Evolutionary conservation across 2,113 vertebrate genomes (phyloP), one percentile per base, ranked within the genome.

Genomic region (Cheirogaleus medius): DNA sequence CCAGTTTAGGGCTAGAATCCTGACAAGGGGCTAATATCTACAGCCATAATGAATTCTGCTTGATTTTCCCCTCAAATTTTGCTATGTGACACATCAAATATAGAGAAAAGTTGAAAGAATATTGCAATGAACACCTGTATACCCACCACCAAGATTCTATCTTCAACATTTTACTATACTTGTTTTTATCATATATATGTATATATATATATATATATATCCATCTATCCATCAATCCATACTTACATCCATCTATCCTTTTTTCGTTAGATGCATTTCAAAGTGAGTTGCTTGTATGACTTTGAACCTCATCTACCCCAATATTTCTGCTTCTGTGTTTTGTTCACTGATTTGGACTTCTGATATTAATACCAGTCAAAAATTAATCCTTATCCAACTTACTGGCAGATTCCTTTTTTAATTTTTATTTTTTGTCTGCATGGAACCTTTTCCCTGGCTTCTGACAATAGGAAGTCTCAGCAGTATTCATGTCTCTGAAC

Each of bases 221-320:
- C 10, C 49, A 42, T 82, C 32, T 86, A 13, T 69, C 63, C 39
- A 29, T 82, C 20, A n/a, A 81, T 29, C 14, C 25, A 34, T 44
- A 39, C 64, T 64, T 42, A 17, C 18, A 23, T 95, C 29, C 20
- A 68, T 84, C 1, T 71, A 1, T 52, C 39, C 78, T 49, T 68
- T 78, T 94, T 54, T 68, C 44, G n/a, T 60, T 91, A 29, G 42
- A 54, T 89, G 12, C 54, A 58, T 94, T 96, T 96, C 69, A 66
- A 90, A 97, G n/a, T 83, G 27, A 77, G 58, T 94, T 89, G 86
- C 14, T 56, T 94, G 42, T 17, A 64, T 73, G 34, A 78, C 82
- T 92, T 94, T 97, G 44, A 82, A 58, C 12, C 90, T 94, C 49
- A 21, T 23, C 21, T 71, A 52, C 11, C 44, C 32, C 11, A 17